These are phyloP conservation scores for Antitype chi DNA, from an alignment of 2,888 invertebrate species.

Conservation along the genomic window DNA sequence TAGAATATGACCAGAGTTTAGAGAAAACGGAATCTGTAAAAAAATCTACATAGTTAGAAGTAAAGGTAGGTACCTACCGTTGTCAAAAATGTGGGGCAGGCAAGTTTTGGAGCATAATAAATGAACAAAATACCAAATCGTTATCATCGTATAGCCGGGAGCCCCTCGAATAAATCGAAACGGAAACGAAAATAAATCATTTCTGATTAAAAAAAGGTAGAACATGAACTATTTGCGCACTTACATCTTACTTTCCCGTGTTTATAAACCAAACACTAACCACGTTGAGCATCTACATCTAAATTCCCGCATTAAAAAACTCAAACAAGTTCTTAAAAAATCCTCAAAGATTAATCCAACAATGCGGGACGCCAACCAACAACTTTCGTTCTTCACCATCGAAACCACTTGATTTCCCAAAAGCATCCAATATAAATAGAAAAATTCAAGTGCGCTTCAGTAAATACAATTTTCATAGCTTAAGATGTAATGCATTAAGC, in stretches of 20 bases:
- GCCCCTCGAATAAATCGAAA: neutral
- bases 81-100: neutral
- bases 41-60: neutral
- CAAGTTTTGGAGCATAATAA: neutral
- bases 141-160: neutral
- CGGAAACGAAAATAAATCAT: neutral
- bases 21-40: neutral
- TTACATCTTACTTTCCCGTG: neutral
- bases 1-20: too few relatives aligned
- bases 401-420: slow-evolving; percentile 60
- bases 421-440: slow-evolving; percentile 59
- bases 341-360: slow-evolving; percentile 9
- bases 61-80: neutral
- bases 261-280: neutral
- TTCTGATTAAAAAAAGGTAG: neutral
- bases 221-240: accelerated
- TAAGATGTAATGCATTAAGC: slow-evolving; percentile 62
- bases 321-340: neutral
- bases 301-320: neutral
- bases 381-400: slow-evolving; percentile 22
- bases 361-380: slow-evolving; percentile 51
- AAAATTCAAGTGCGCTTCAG: slow-evolving; percentile 62
- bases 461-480: slow-evolving; percentile 66
- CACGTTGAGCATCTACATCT: neutral
- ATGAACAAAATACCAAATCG: neutral